Percentiles rank a stretch among this genome's conserved stretches.
Conservation (phyloP, 2,113 vertebrate genomes). For the Lipotes vexillifer region DNA sequence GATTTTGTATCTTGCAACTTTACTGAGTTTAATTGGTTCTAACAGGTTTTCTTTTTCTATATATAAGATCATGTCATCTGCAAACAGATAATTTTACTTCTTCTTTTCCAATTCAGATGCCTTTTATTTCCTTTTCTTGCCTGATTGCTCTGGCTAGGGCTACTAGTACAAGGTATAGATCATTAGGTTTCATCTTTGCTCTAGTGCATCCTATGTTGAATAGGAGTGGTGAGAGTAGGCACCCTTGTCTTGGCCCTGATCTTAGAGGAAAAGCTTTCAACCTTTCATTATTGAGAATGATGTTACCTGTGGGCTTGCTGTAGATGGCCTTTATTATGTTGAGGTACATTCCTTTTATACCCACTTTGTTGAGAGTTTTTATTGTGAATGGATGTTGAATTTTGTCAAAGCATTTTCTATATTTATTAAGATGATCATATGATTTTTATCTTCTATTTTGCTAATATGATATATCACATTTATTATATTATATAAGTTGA, state of each 20-base stretch:
- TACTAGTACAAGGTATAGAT: neutral
- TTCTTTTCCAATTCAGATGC: neutral
- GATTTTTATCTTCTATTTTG: neutral
- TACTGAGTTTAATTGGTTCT: neutral
- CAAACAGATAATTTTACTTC: neutral
- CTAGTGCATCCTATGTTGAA: neutral
- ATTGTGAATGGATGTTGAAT: neutral
- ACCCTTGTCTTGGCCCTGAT: neutral
- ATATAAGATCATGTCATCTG: neutral
- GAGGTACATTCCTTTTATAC: neutral
- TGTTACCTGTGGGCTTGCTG: neutral
- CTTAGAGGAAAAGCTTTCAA: neutral
- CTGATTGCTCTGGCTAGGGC: neutral
- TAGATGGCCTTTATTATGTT: neutral
- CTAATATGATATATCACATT: neutral
- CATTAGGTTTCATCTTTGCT: neutral
- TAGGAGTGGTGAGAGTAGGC: neutral
- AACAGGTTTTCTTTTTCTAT: neutral
- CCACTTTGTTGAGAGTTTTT: neutral
- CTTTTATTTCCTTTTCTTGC: neutral
- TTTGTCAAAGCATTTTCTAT: neutral
- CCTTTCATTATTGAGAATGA: neutral
- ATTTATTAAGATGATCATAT: neutral
- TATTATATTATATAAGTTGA: neutral
- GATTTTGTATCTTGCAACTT: neutral